Conservation (phyloP, 2,888 invertebrate genomes). For the Orgyia antiqua region DNA sequence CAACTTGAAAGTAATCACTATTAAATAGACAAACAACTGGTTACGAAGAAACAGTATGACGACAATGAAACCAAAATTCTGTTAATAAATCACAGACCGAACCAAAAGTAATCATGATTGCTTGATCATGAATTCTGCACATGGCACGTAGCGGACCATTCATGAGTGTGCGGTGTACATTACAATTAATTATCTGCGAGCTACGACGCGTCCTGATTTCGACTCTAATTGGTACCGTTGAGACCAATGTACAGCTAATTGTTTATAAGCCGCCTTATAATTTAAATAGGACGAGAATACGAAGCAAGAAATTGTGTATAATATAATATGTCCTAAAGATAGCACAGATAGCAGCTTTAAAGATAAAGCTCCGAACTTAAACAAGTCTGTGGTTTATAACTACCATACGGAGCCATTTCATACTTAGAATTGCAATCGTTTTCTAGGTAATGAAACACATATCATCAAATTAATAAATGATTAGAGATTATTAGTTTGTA, state of each 20-base stretch:
- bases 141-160: conserved; percentile 44
- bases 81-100: conserved; percentile 35
- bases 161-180: conserved; percentile 48
- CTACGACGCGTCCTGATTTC: conserved; percentile 40
- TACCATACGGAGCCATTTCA: no score
- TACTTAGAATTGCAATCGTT: no score
- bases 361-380: no score
- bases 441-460: no score
- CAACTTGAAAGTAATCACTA: background rate
- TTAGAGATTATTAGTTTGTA: conserved; percentile 15
- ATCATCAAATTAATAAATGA: conserved; percentile 11
- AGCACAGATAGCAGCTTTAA: no score
- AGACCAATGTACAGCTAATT: conserved; percentile 29
- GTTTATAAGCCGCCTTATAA: conserved; percentile 17
- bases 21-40: conserved; percentile 8
- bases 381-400: no score
- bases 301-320: conserved; percentile 3
- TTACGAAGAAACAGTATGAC: conserved; percentile 21
- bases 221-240: conserved; percentile 37
- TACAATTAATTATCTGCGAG: conserved; percentile 44
- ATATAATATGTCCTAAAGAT: no score
- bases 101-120: conserved; percentile 6
- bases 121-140: conserved; percentile 41
- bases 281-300: conserved; percentile 2
- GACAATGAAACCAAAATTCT: conserved; percentile 24